Evolutionary conservation across 2,113 vertebrate species (phyloP).

Genomic region (Nematolebias whitei): DNA sequence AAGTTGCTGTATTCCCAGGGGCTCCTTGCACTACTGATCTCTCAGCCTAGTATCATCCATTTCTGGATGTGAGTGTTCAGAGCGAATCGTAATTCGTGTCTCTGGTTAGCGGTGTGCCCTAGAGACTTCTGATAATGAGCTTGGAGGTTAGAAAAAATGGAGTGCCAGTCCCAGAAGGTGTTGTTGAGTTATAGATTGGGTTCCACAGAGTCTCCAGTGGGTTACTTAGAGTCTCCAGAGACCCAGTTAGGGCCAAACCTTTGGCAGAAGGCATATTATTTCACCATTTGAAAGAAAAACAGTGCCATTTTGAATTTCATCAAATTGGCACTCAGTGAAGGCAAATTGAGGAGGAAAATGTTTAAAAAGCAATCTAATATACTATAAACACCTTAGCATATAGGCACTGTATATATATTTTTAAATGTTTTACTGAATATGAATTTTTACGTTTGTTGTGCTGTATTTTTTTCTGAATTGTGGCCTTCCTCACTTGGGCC

Average conservation of each 20-base stretch:
- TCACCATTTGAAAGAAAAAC: slow-evolving; percentile 70
- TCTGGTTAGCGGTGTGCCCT: slow-evolving; percentile 85
- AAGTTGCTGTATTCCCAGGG: slow-evolving; percentile 73
- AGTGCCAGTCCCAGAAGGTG: slow-evolving; percentile 87
- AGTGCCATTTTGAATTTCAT: slow-evolving; percentile 67
- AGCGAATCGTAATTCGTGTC: slow-evolving; percentile 86
- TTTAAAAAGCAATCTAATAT: neutral
- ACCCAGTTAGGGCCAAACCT: slow-evolving; percentile 74
- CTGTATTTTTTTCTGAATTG: no score
- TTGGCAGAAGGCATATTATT: slow-evolving; percentile 68
- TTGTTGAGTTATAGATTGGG: slow-evolving; percentile 76
- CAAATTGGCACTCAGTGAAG: slow-evolving; percentile 70
- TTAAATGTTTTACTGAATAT: no score
- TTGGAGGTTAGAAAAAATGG: slow-evolving; percentile 81
- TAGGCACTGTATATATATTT: no score
- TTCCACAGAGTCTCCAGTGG: slow-evolving; percentile 53
- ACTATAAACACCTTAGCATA: no score
- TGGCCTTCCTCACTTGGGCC: no score
- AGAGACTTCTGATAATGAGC: slow-evolving; percentile 90
- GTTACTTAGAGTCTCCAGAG: slow-evolving; percentile 63
- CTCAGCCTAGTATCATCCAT: slow-evolving; percentile 75
- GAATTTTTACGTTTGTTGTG: no score
- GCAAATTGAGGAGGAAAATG: slow-evolving; percentile 33
- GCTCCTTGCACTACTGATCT: slow-evolving; percentile 74
- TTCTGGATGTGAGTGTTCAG: slow-evolving; percentile 80